These are phyloP conservation scores for Hypomecis punctinalis DNA, from an alignment of 2,888 invertebrate genomes.

Conservation along the genomic window DNA sequence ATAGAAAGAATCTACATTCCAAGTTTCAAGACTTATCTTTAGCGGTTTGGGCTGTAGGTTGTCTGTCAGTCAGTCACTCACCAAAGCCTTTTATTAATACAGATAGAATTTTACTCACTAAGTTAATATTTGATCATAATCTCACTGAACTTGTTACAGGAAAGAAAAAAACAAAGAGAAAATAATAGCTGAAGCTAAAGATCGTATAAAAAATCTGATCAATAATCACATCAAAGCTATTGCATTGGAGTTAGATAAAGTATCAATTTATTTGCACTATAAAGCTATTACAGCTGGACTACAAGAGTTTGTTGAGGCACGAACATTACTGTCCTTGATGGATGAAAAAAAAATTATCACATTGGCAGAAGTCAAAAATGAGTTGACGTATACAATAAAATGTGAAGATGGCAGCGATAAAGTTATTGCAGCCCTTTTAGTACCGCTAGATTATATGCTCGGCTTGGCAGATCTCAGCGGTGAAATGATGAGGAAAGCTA, in stretches of 20 bases:
- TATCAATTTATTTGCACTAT: constrained; percentile 85
- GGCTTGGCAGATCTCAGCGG: constrained; percentile 95
- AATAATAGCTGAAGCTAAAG: constrained; percentile 82
- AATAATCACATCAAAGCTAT: constrained; percentile 83
- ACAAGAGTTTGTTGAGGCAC: constrained; percentile 95
- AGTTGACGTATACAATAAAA: constrained; percentile 73
- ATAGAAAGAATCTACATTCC: too few relatives aligned
- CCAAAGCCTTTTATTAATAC: too few relatives aligned
- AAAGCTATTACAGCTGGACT: constrained; percentile 75
- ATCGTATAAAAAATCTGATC: constrained; percentile 87
- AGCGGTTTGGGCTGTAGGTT: too few relatives aligned
- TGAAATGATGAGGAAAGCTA: constrained; percentile 95
- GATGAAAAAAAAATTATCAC: constrained; percentile 85
- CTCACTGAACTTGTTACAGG: constrained; percentile 48
- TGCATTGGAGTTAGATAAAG: constrained; percentile 89
- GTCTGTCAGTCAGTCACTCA: not conserved
- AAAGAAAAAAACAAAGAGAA: constrained; percentile 63
- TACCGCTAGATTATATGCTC: constrained; percentile 86
- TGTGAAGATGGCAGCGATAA: constrained; percentile 47
- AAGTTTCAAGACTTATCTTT: too few relatives aligned
- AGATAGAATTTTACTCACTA: too few relatives aligned
- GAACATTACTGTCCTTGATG: constrained; percentile 90
- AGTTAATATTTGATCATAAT: too few relatives aligned
- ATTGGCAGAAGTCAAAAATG: constrained; percentile 84
- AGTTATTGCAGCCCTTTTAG: constrained; percentile 58